A percentile compares a stretch with the other conserved stretches of the same genome.
These are phyloP conservation scores for Drosophila teissieri DNA, from an alignment of 1,140 invertebrate genomes.

Conservation along the genomic window DNA sequence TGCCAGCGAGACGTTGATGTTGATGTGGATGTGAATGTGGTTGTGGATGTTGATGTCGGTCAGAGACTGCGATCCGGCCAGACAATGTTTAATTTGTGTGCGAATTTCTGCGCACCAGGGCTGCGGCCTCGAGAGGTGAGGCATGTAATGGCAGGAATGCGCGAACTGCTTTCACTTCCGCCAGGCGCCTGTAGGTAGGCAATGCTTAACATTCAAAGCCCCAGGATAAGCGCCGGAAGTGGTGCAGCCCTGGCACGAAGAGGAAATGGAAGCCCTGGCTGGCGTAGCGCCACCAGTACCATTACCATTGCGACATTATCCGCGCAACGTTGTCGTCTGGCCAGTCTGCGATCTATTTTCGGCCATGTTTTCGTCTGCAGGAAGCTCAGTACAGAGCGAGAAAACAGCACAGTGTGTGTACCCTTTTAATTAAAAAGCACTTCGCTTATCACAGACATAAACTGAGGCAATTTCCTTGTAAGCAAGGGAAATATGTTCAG, in stretches of 20 bases:
- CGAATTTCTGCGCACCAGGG: conserved; percentile 34
- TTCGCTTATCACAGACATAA: no score
- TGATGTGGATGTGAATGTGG: conserved; percentile 16
- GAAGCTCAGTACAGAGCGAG: conserved; percentile 24
- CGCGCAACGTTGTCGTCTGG: conserved; percentile 56
- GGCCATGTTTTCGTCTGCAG: conserved; percentile 65
- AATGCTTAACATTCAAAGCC: neutral
- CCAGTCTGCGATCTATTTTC: conserved; percentile 71
- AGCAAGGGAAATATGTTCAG: neutral
- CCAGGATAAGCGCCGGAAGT: neutral
- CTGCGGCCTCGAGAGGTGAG: conserved; percentile 6
- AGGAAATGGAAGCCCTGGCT: conserved; percentile 33
- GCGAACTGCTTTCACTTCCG: neutral
- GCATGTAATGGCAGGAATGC: neutral
- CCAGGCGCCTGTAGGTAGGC: conserved; percentile 60
- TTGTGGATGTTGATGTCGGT: conserved; percentile 45
- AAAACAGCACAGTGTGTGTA: no score
- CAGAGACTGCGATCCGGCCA: conserved; percentile 33
- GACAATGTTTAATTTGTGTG: conserved; percentile 61
- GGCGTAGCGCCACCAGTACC: conserved; percentile 67
- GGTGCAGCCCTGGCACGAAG: conserved; percentile 34
- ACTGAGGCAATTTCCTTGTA: no score
- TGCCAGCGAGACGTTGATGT: conserved; percentile 54
- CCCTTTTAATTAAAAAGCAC: no score
- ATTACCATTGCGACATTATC: conserved; percentile 67